Base-by-base conservation (phyloP, 2,888 invertebrate genomes). In the Synergus gifuensis region DNA sequence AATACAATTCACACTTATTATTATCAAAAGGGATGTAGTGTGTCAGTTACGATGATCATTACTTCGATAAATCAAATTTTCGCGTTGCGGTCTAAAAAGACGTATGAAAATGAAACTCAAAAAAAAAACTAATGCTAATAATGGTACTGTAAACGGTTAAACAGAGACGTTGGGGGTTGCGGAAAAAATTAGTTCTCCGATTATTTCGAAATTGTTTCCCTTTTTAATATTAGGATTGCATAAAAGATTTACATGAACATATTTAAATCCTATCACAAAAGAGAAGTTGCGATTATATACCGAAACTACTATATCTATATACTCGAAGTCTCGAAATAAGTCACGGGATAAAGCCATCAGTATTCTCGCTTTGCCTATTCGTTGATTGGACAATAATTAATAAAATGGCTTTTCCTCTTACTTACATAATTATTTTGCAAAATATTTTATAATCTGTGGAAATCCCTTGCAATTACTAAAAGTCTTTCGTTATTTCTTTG, bases 31-130 rank as follows among this genome's bases (percentile, higher is more conserved):
- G 81, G 83, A 86, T 81, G 83, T 87, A 87, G 86, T 78, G 69
- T 79, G 80, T 87, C 86, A 89, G 87, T 84, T 85, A 79, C 83
- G 86, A 86, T 84, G 82, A 86, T 73, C 73, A 73, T 73, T 85
- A 86, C 84, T 85, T 88, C 80, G 84, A 85, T 82, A 84, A 90
- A 90, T 91, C 89, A 91, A 90, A 90, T 87, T 89, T 89, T 88
- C 87, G 85, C 87, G 86, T 86, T 87, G 86, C 85, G 84, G 82
- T 82, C 78, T 81, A 82, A 82, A 85, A 82, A 78, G 16, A 73
- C 36, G 28, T 80, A 83, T 63, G 22, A 79, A 81, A 83, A 73
- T 60, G 78, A 62, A 28, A 46, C 81, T 18, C 5, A 28, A 49
- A 49, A 49, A 76, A 83, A 86, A 82, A 84, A 84, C 84, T 83